Conservation (phyloP, 2,113 vertebrate species). For the Scomber scombrus region DNA sequence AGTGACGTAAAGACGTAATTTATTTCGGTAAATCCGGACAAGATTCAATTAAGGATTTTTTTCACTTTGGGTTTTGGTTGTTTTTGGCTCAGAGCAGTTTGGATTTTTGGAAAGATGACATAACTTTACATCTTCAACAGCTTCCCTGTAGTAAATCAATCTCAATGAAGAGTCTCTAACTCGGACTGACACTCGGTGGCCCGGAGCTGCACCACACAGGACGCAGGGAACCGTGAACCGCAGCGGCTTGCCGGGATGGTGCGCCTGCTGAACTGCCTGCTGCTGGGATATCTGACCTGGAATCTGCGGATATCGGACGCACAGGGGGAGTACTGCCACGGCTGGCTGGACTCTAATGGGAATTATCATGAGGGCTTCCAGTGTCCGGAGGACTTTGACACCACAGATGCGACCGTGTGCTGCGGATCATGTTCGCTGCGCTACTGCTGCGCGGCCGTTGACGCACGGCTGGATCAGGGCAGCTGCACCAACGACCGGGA, state of each 20-base stretch:
- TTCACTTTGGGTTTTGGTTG: not conserved
- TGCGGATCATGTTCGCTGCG: slow-evolving; percentile 94
- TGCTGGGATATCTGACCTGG: slow-evolving; percentile 88
- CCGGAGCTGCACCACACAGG: slow-evolving; percentile 30
- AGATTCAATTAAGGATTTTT: slow-evolving; percentile 12
- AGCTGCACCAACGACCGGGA: slow-evolving; percentile 93
- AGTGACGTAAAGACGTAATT: not conserved
- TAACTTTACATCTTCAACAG: not conserved
- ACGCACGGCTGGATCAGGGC: slow-evolving; percentile 94
- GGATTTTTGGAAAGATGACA: slow-evolving; percentile 54
- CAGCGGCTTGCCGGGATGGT: slow-evolving; percentile 77
- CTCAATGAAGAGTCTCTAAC: slow-evolving; percentile 39
- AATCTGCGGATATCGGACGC: slow-evolving; percentile 86
- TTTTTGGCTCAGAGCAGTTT: not conserved
- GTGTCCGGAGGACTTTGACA: slow-evolving; percentile 97
- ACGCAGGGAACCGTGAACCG: slow-evolving; percentile 26
- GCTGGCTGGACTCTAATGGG: slow-evolving; percentile 92
- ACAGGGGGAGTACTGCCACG: slow-evolving; percentile 95
- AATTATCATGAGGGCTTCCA: slow-evolving; percentile 95
- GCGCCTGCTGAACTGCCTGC: slow-evolving; percentile 86
- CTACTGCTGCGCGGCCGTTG: slow-evolving; percentile 94
- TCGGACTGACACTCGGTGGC: slow-evolving; percentile 9
- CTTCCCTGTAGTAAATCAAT: not conserved
- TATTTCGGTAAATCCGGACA: not conserved
- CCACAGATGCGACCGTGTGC: slow-evolving; percentile 93